Evolutionary conservation across 2,113 vertebrate genomes (phyloP), one percentile per base, ranked within the genome.

Genomic region (Aegithalos caudatus): DNA sequence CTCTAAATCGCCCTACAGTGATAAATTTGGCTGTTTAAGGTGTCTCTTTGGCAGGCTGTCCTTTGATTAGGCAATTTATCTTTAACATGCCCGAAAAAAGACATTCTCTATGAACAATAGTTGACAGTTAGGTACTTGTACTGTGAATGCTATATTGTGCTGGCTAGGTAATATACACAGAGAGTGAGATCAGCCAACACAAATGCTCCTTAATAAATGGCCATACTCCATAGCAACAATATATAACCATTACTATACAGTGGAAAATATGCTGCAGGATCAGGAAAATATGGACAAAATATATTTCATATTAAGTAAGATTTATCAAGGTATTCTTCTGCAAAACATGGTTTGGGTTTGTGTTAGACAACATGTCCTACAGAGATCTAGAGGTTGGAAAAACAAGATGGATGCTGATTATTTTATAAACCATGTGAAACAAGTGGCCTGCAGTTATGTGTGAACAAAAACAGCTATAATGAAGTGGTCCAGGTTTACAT

Each of bases 31-130:
- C 47, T 90, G 40, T 64, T 93, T 73, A 71, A 61, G 25, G 6
- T 81, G 44, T 84, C 33, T 89, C 47, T 95, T 87, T 85, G 81
- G 20, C 70, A 95, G 69, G 42, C 57, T 94, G 61, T 82, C 48
- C 40, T 89, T 94, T 95, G 91, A 91, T 92, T 85, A 87, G 45
- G 35, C 28, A 85, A 87, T 89, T 95, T 81, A 56, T 94, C 83
- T 92, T 88, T 44, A 81, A 71, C 20, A 17, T 74, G 54, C 28
- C 44, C 38, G 5, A 58, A 84, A 88, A 90, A 51, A 83, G 21
- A 51, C 62, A 12, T 47, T 92, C 45, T 87, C 21, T 35, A 48
- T 85, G 65, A 91, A 65, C 86, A 95, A 37, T 1, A 72, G n/a
- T 35, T 91, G 86, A 48, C 65, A 92, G 60, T 73, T 67, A 71